Base-by-base conservation (phyloP, 2,888 invertebrate species). In the Bugula neritina region DNA sequence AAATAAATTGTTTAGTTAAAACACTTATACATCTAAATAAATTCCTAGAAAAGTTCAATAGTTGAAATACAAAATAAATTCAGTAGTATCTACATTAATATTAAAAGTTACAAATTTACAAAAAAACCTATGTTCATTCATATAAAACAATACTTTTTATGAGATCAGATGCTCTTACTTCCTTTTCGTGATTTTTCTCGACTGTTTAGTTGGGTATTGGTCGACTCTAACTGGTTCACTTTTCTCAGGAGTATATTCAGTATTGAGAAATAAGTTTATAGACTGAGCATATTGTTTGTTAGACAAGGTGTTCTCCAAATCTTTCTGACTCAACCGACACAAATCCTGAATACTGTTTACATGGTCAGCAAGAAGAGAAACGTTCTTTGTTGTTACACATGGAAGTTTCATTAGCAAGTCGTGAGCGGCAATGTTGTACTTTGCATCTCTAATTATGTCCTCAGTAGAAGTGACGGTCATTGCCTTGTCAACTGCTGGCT, bases 401-500 rank as follows among this genome's bases (percentile, higher is more conserved):
- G 96, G 95, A 79, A 96, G 86, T 82, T 92, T 92, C 31, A 90
- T 86, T n/a, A 93, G 85, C 79, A 93, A 90, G 83, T 92, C 92
- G 81, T 92, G 90, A 31, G 92, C 88, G 73, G 87, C 85, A 58
- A 89, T 86, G 81, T 90, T 93, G 85, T 88, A 93, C 76, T 89
- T 89, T 77, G 90, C 90, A 29, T 77, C 78, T 76, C 78, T 78
- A 25, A 84, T 83, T 27, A 78, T 78, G 21, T 85, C 78, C 73
- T 87, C 63, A 31, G 80, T 82, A 1, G 80, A 87, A 73, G 91
- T 91, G 70, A 92, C 85, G 1, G 90, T 88, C 17, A 90, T 86
- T 0, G 94, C 93, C 78, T 88, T 88, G 17, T 88, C 87, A 0
- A 90, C 85, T 83, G 89, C 89, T 0, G 96, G 96, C 82, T 96